Base-by-base conservation (phyloP, 1,140 invertebrate species). In the Nylanderia fulva region DNA sequence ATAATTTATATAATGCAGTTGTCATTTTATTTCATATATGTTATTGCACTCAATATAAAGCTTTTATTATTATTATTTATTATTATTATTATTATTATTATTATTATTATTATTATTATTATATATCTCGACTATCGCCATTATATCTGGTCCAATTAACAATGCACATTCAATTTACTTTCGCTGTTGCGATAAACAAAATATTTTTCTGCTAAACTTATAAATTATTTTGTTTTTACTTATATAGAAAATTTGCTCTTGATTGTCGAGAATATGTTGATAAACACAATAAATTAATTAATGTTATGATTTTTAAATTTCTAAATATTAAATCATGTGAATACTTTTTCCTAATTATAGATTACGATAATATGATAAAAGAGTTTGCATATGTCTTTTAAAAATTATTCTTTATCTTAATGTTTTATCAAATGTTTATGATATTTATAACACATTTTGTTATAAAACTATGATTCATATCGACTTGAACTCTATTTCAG, bases 131-230 rank as follows among this genome's bases (percentile, higher is more conserved):
- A 39, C 61, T 63, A 21, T 64, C n/a, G 21, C 8, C 29, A 72
- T 75, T 75, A 42, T 60, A 24, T 11, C 13, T 18, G 54, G 15
- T 39, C 21, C 54, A 75, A 61, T 75, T 75, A 75, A 75, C 21
- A 75, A 8, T 39, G 36, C 54, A 39, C 54, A 48, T 75, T 75
- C 36, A 61, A 48, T 48, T 75, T 61, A 61, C 9, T 21, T 75
- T 61, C 9, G 29, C 33, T 36, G 21, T 27, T 39, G 9, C 24
- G 9, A 75, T 75, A 61, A 75, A 75, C 36, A 75, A 75, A n/a
- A 60, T 75, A 75, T 75, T 75, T 58, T 60, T 60, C 21, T 27
- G 9, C 9, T 5, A 9, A 24, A 42, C 24, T 24, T 75, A 36
- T 2, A 60, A 75, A 24, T 75, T 18, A 61, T 75, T 75, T 42